These are phyloP conservation scores for Pristiophorus japonicus DNA, from an alignment of 2,113 vertebrate genomes.

Conservation along the genomic window DNA sequence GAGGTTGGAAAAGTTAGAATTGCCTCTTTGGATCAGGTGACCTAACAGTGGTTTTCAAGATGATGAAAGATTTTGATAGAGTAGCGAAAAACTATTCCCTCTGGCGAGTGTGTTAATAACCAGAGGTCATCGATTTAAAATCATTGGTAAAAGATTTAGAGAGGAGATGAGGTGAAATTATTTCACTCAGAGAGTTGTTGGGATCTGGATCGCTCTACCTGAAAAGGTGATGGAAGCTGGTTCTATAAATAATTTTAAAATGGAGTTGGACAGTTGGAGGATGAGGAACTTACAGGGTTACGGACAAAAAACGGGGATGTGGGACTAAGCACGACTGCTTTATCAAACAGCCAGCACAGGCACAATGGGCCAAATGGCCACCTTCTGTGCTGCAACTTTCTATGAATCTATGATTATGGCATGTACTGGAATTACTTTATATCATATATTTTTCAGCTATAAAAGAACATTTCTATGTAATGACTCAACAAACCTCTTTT, in stretches of 20 bases:
- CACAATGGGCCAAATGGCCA: background rate
- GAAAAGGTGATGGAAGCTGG: no score
- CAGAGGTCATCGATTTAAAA: no score
- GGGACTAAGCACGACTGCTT: background rate
- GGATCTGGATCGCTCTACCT: no score
- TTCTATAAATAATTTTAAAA: background rate
- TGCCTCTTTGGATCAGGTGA: no score
- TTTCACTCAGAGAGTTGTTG: no score
- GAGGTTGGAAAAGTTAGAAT: no score
- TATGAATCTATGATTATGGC: background rate
- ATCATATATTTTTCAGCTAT: background rate
- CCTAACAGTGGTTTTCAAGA: no score
- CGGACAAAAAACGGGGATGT: background rate
- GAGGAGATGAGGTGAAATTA: no score
- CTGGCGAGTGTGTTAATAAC: no score
- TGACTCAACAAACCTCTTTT: background rate
- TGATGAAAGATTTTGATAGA: no score
- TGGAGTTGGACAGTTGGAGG: background rate
- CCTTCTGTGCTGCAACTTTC: background rate
- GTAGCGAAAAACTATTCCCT: no score
- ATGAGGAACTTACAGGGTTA: background rate
- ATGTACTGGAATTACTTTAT: background rate
- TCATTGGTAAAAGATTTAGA: no score
- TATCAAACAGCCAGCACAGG: background rate
- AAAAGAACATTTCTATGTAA: background rate